A percentile compares a stretch with the other conserved stretches of the same genome.
Conservation (phyloP, 2,113 vertebrate species). For the Leptobrachium leishanense region DNA sequence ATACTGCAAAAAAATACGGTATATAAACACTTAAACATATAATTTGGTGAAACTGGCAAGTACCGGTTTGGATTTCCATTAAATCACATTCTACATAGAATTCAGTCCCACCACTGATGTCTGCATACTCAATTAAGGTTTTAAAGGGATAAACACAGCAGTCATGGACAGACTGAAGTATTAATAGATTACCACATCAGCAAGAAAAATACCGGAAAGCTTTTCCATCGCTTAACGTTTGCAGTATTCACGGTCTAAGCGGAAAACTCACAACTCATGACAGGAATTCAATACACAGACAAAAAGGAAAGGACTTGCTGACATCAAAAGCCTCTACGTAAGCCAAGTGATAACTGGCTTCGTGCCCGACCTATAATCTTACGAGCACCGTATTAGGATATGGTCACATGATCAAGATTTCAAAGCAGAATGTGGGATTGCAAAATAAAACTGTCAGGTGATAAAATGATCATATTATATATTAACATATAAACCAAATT, state of each 20-base stretch:
- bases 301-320: neutral
- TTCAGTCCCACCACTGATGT: no score
- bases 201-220: slow-evolving; percentile 3
- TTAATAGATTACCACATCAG: neutral
- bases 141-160: no score
- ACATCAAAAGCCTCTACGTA: slow-evolving; percentile 24
- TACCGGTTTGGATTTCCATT: no score
- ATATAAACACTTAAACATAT: no score
- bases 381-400: neutral
- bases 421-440: no score
- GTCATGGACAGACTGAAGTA: neutral
- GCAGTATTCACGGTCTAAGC: neutral
- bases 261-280: neutral
- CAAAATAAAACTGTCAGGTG: no score
- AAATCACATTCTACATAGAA: no score
- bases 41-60: no score
- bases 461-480: no score
- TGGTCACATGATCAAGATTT: neutral
- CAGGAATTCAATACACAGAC: slow-evolving; percentile 28
- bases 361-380: neutral
- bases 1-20: no score
- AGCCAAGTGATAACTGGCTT: slow-evolving; percentile 1
- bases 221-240: no score
- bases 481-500: no score
- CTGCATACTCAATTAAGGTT: neutral